Percentiles rank a stretch among this genome's conserved stretches.
Conservation (phyloP, 2,888 invertebrate genomes). For the Amaurobius ferox region DNA sequence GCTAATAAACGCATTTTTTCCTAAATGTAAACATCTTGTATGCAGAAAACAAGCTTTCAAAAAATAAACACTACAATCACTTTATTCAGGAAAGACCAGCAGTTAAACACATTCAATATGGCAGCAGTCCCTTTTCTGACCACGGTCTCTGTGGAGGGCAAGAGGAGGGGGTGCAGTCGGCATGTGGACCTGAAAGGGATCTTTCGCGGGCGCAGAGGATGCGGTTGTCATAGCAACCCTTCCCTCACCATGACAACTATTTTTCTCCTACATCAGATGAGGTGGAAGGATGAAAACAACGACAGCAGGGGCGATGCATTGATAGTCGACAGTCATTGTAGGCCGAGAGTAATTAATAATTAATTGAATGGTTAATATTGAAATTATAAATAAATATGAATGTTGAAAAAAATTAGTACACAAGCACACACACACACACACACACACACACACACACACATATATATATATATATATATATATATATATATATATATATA, state of each 20-base stretch:
- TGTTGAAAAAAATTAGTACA: too few relatives aligned
- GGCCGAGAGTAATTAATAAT: neutral
- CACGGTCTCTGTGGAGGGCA: constrained; percentile 22
- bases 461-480: too few relatives aligned
- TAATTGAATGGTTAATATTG: too few relatives aligned
- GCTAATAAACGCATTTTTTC: too few relatives aligned
- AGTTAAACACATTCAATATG: constrained; percentile 52
- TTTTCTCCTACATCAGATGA: constrained; percentile 72
- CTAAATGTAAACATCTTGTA: too few relatives aligned
- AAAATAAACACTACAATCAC: too few relatives aligned
- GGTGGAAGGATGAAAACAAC: constrained; percentile 69
- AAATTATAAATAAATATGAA: too few relatives aligned
- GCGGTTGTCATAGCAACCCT: constrained; percentile 69
- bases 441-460: too few relatives aligned
- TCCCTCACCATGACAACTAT: constrained; percentile 70
- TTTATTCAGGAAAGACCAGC: constrained; percentile 18
- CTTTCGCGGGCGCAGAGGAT: constrained; percentile 55
- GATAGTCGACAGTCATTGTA: neutral
- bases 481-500: too few relatives aligned
- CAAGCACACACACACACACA: too few relatives aligned
- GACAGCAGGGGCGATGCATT: constrained; percentile 30
- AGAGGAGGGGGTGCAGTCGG: constrained; percentile 37
- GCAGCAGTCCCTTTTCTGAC: constrained; percentile 40
- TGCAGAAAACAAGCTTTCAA: too few relatives aligned
- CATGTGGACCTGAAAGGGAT: constrained; percentile 72